Base-by-base conservation (phyloP, 2,888 invertebrate genomes). In the Leucophenga montana region DNA sequence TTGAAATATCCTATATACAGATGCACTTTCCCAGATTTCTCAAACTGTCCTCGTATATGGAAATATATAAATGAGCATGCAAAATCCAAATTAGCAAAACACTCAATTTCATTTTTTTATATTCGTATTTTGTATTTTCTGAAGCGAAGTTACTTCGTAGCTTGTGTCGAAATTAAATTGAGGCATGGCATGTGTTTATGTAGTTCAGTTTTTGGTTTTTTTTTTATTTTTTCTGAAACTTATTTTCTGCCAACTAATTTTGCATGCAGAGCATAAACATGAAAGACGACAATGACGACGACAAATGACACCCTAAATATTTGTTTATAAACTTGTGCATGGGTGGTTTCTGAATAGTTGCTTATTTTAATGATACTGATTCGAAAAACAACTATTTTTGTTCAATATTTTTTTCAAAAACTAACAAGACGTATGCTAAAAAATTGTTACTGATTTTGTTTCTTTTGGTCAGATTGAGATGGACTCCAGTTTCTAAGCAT, bases 241-340 rank as follows among this genome's bases (percentile, higher is more conserved):
- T 61, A n/a, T 61, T 61, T 33, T 39, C 5, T 61, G 61, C 39
- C 61, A 61, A 64, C 62, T 48, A 73, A 73, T 76, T 83, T 79
- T 68, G 83, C 81, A 82, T 80, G 75, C 83, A 75, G 73, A 71
- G 69, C 80, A 75, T 75, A 79, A 77, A 73, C 69, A 71, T 69
- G 56, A 64, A 57, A 53, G 69, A 39, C 39, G 39, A 33, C 33
- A 33, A 33, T 33, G 9, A 44, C 71, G 72, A 75, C 79, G 74
- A 76, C 71, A 80, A 80, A 82, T 77, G 80, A 72, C 77, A 80
- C 75, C 77, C 74, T 70, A 71, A 77, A 57, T 8, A 57, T 11
- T 61, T 39, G 16, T 33, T 39, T 39, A 27, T n/a, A 16, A 39
- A 11, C 6, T 44, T 16, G 13, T 8, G 20, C 62, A 22, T 48